Base-by-base conservation (phyloP, 2,888 invertebrate species). In the Schrankia costaestrigalis region DNA sequence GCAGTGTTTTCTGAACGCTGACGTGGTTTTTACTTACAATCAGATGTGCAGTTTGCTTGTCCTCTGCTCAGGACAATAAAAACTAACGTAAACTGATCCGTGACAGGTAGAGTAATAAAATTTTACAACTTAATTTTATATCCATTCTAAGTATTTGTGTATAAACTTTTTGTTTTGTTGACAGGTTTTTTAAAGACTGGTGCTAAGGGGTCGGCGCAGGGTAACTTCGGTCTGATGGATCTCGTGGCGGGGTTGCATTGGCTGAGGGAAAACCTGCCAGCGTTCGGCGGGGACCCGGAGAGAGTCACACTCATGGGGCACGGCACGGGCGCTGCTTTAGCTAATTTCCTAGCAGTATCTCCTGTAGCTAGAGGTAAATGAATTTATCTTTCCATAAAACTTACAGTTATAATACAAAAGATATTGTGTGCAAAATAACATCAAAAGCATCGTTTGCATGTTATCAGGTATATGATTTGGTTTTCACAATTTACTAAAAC, bases 191-290 rank as follows among this genome's bases (percentile, higher is more conserved):
- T 96, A 73, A 96, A 96, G 89, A 96, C 96, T 59, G 95, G 96
- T 66, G 92, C 95, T 71, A 94, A 94, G 80, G 94, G 94, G 63
- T 95, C 94, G 71, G 94, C 95, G 50, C 96, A 96, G 84, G 95
- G 96, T 70, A 96, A 96, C 88, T 96, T 95, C 73, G 96, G 96
- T 38, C 90, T 96, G 61, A 95, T 96, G 95, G 96, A 96, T 82
- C 89, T 96, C 49, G 95, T 97, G 42, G 98, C 98, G 11, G 98
- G 98, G 9, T 90, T 99, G 33, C 97, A 98, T 74, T 99, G 99
- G 98, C 90, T 99, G 35, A 91, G 95, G 63, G 97, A 97, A 77
- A 98, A 99, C 83, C 90, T 99, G 40, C 95, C 94, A 2, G 94
- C 95, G 1, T 99, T 99, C 74, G 97, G 97, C 11, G 99, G 99